Evolutionary conservation across 1,140 invertebrate species (phyloP).

Genomic region (Ostrea edulis): DNA sequence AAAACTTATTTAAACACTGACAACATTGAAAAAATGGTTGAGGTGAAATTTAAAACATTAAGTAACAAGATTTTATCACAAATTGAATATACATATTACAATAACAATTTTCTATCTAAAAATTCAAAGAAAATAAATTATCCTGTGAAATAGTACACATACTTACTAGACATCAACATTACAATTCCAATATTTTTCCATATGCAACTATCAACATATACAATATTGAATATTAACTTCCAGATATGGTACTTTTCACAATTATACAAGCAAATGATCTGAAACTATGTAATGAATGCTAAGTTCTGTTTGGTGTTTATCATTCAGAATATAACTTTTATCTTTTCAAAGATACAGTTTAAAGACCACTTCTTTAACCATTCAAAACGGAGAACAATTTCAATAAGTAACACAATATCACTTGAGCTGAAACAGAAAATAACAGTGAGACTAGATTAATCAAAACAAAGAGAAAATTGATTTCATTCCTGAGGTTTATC

Average conservation of each 20-base stretch:
- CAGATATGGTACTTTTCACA: neutral
- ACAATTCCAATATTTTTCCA: neutral
- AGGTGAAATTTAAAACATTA: constrained; percentile 30
- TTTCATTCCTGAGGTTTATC: constrained; percentile 18
- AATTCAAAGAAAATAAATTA: neutral
- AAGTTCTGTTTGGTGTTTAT: neutral
- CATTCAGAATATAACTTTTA: neutral
- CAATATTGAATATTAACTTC: neutral
- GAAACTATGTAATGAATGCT: neutral
- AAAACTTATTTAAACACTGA: neutral
- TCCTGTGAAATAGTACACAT: neutral
- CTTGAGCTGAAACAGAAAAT: neutral
- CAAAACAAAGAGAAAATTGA: neutral
- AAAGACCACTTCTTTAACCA: neutral
- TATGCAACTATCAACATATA: neutral
- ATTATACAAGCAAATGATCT: neutral
- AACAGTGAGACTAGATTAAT: constrained; percentile 21
- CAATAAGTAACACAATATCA: neutral
- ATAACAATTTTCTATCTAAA: neutral
- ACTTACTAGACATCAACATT: neutral
- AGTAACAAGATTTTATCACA: constrained; percentile 35
- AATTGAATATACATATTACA: neutral
- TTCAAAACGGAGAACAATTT: neutral
- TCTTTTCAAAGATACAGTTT: neutral
- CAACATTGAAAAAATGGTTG: neutral